Percentiles rank a stretch among this genome's conserved stretches.
Evolutionary conservation across 2,888 invertebrate species (phyloP).

Genomic region (Cryptosula pallasiana): DNA sequence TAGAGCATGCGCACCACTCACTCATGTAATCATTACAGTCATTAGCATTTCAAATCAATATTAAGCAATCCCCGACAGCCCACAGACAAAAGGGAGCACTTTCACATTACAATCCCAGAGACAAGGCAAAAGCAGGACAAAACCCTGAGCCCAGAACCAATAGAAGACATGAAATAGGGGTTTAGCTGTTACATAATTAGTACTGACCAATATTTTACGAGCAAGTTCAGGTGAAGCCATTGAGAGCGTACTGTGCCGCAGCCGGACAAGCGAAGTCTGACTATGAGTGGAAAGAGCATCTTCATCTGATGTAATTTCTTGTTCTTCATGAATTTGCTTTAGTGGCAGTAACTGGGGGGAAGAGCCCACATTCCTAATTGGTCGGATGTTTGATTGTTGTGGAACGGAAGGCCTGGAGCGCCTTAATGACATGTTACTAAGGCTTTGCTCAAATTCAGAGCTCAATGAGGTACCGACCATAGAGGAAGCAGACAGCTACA

Average conservation of each 20-base stretch:
- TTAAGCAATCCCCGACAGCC: no score
- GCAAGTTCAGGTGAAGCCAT: conserved; percentile 51
- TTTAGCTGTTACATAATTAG: no score
- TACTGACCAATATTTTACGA: conserved; percentile 50
- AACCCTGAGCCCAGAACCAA: no score
- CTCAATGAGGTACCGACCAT: not conserved
- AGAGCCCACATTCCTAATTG: conserved; percentile 54
- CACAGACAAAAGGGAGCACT: no score
- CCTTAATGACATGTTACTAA: conserved; percentile 33
- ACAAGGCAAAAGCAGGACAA: no score
- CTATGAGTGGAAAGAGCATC: conserved; percentile 40
- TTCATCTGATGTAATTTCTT: conserved; percentile 53
- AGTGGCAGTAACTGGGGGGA: conserved; percentile 56
- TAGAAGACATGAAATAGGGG: no score
- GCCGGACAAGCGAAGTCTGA: conserved; percentile 36
- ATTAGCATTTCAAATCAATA: no score
- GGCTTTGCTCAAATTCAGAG: conserved; percentile 20
- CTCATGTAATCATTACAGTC: no score
- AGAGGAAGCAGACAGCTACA: not conserved
- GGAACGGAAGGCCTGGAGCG: conserved; percentile 33
- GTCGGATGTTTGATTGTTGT: conserved; percentile 40
- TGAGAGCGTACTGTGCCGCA: conserved; percentile 34
- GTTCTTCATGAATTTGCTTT: conserved; percentile 66
- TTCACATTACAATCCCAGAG: no score
- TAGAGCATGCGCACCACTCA: no score